Percentiles rank a stretch among this genome's conserved stretches.
phyloP scores from a whole-genome alignment of 1,140 invertebrate genomes.

The Branchinecta lynchi region DNA sequence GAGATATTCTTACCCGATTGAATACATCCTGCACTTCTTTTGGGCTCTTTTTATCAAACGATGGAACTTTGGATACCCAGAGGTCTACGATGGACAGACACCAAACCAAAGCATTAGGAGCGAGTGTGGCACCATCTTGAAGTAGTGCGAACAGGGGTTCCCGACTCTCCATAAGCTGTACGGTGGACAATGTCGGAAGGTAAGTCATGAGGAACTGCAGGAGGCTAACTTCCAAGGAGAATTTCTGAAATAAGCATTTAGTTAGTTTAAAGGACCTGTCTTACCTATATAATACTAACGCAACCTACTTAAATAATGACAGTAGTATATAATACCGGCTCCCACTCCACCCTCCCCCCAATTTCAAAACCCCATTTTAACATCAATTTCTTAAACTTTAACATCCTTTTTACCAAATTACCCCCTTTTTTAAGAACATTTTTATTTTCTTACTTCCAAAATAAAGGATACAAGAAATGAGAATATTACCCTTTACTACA shows the following conservation, averaged over 20 bases:
- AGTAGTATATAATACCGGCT: no score
- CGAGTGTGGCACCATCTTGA: conserved; percentile 51
- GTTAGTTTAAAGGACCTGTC: no score
- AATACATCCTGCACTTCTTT: conserved; percentile 64
- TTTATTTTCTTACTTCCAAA: no score
- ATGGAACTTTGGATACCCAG: conserved; percentile 64
- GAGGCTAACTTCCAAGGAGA: conserved; percentile 41
- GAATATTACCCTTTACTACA: no score
- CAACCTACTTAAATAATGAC: no score
- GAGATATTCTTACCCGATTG: conserved; percentile 37
- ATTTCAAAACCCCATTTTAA: no score
- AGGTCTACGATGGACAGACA: conserved; percentile 65
- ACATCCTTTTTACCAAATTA: no score
- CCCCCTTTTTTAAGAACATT: no score
- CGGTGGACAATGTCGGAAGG: conserved; percentile 45
- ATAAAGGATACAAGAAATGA: no score
- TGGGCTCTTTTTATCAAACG: conserved; percentile 60
- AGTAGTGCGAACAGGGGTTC: conserved; percentile 54
- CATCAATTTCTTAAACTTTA: no score
- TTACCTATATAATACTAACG: no score
- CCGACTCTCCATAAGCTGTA: conserved; percentile 64
- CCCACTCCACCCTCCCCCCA: no score
- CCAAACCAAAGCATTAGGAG: conserved; percentile 63
- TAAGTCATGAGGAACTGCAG: conserved; percentile 53
- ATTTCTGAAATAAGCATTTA: background rate